Percentiles rank a stretch among this genome's conserved stretches.
Conservation (phyloP, 2,888 invertebrate genomes). For the Scaptomyza cyrtandrae region DNA sequence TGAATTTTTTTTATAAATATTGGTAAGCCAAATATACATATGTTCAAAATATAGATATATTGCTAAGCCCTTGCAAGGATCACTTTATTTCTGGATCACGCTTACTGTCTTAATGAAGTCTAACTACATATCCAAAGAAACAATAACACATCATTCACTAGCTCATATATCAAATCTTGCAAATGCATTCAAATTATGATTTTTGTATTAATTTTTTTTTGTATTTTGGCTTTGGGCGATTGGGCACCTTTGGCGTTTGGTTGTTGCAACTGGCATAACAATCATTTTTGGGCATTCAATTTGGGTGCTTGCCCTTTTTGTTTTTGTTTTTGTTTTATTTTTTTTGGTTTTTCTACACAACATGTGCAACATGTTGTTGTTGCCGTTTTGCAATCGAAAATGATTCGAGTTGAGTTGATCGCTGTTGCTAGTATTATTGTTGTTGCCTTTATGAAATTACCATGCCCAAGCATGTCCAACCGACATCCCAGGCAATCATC, state of each 20-base stretch:
- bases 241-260: slow-evolving; percentile 52
- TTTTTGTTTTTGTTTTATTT: not conserved
- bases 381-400: slow-evolving; percentile 76
- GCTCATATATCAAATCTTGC: slow-evolving; percentile 27
- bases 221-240: slow-evolving; percentile 31
- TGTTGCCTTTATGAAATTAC: slow-evolving; percentile 64
- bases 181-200: slow-evolving; percentile 15
- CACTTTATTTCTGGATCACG: not conserved
- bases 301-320: slow-evolving; percentile 45
- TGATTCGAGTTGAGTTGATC: slow-evolving; percentile 58
- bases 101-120: not conserved
- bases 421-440: not conserved
- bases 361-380: slow-evolving; percentile 51
- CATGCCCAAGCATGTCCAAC: slow-evolving; percentile 45
- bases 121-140: not conserved
- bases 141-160: slow-evolving; percentile 3
- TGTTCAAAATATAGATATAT: no score
- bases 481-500: slow-evolving; percentile 57
- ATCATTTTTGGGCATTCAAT: slow-evolving; percentile 38
- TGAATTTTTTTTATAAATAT: no score
- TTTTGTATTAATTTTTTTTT: slow-evolving; percentile 1
- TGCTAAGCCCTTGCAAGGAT: not conserved
- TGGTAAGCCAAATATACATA: no score
- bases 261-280: slow-evolving; percentile 52
- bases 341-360: no score